Evolutionary conservation across 2,113 vertebrate genomes (phyloP), one percentile per base, ranked within the genome.

Genomic region (Sander vitreus): DNA sequence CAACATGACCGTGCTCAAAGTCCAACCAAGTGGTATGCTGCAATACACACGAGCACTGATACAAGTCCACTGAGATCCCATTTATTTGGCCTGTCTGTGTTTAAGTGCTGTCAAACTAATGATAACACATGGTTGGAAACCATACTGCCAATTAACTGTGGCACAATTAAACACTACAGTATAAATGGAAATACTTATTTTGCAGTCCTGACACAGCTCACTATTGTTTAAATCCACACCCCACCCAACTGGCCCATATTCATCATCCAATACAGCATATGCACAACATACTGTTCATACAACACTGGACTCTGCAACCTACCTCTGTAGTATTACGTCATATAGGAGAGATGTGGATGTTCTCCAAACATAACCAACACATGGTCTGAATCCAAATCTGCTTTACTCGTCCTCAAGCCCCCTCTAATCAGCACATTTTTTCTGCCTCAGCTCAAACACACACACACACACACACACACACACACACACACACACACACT

Each of bases 401-500:
- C 96, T 97, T 97, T 96, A 95, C 95, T 95, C 62, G 92, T 86
- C 81, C 94, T 94, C 95, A 95, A 95, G 95, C 95, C 65, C 65
- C 55, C 54, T 95, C 93, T 92, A 95, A 86, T 89, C 84, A 95
- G 95, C 68, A 67, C 76, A 86, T 78, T 79, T 71, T 85, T 62
- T 63, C 67, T 39, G 59, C 69, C 63, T 85, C 66, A 33, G 47
- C 62, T 51, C 45, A 66, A 47, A 39, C 78, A 58, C 58, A 30
- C 83, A 30, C 45, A 23, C 70, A 33, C 69, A 57, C 50, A 55
- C 76, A 23, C 65, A 3, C 74, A 33, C 57, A n/a, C 81, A 23
- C 48, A 53, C 33, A 45, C 50, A 64, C 43, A 72, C 55, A 47
- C 76, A 58, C 51, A 27, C 78, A 58, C 64, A 57, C 48, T 92